Evolutionary conservation across 1,140 invertebrate species (phyloP), one percentile per base, ranked within the genome.

Genomic region (Lycorma delicatula): DNA sequence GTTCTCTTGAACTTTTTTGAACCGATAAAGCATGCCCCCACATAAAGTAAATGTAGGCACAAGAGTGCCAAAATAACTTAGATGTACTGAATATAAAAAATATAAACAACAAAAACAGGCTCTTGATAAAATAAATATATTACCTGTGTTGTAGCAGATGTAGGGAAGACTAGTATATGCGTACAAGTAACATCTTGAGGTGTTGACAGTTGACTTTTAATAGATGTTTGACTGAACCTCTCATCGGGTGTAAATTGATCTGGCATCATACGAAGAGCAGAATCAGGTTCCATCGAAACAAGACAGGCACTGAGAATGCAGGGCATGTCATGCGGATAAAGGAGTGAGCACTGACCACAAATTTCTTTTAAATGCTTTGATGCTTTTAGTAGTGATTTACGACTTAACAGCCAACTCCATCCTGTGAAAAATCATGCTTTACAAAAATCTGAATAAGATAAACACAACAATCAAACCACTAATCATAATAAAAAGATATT

Each of bases 121-220:
- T n/a, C 13, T 6, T 13, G 1, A 48, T 16, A 48, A 44, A 53
- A 58, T 60, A 26, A n/a, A 53, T 41, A 29, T 61, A 66, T 68
- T 75, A 92, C 90, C 82, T 93, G 91, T 54, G 93, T 93, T 28
- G 91, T 94, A 26, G 96, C 93, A 54, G 93, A 97, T 7, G 93
- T 99, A 47, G 97, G 97, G 76, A 99, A 99, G 58, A 98, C 96
- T 58, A 99, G 81, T 63, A 99, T 98, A 72, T 99, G 97, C 48
- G 96, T 99, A 68, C 91, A 93, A 48, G 91, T 91, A 48, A 95
- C 91, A 76, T 98, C 94, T 65, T 94, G 85, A 5, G 91, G 91
- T 47, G 92, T 95, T 48, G 87, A 90, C 54, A 94, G 77, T 63
- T 88, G 83, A 70, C 85, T 85, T 74, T 91, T 84, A 68, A 87